These are phyloP conservation scores for Eupithecia insigniata DNA, from an alignment of 2,888 invertebrate species.

Conservation along the genomic window DNA sequence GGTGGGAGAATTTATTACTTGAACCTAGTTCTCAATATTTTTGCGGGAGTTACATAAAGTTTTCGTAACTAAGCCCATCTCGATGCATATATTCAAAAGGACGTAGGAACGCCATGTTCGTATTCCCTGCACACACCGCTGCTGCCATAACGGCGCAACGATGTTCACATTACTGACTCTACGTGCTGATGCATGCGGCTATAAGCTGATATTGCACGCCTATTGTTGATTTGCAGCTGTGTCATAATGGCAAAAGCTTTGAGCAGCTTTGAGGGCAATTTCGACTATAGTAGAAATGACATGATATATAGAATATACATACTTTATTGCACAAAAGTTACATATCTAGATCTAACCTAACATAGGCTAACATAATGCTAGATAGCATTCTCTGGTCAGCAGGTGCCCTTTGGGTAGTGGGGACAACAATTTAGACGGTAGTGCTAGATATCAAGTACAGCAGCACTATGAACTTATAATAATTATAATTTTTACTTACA, in stretches of 20 bases:
- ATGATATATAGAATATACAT: too few relatives aligned
- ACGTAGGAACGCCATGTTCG: constrained; percentile 2
- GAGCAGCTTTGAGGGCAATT: background rate
- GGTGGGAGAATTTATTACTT: background rate
- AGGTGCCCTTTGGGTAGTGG: too few relatives aligned
- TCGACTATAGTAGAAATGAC: background rate
- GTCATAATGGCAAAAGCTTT: constrained; percentile 14
- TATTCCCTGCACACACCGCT: background rate
- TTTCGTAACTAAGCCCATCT: background rate
- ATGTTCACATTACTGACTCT: constrained; percentile 61
- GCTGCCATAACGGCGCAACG: constrained; percentile 58
- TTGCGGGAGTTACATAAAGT: background rate
- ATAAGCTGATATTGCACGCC: constrained; percentile 48
- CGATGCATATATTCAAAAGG: background rate
- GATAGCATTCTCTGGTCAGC: too few relatives aligned
- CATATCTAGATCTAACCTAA: too few relatives aligned
- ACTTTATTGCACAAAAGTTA: too few relatives aligned
- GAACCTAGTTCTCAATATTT: background rate
- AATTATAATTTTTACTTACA: too few relatives aligned
- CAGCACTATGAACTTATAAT: too few relatives aligned
- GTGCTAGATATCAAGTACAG: too few relatives aligned
- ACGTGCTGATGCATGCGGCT: constrained; percentile 71
- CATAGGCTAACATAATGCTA: too few relatives aligned
- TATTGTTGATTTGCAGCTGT: constrained; percentile 32
- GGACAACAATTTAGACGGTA: too few relatives aligned